Percentiles rank a stretch among this genome's conserved stretches.
Conservation (phyloP, 2,888 invertebrate genomes). For the Psococerastis gibbosa region DNA sequence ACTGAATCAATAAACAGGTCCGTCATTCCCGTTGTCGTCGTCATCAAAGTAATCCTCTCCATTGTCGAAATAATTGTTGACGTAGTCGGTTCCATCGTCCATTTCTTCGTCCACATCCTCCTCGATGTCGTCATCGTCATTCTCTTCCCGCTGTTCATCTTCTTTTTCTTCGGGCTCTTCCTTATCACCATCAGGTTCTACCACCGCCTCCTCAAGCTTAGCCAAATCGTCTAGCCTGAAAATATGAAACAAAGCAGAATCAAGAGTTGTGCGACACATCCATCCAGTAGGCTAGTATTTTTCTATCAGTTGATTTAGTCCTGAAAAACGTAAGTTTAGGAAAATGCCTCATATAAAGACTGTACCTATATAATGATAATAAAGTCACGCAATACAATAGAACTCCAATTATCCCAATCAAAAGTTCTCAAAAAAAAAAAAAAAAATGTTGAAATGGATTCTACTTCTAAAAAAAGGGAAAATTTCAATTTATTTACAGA, state of each 20-base stretch:
- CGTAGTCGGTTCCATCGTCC: constrained; percentile 78
- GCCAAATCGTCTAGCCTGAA: constrained; percentile 19
- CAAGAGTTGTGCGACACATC: no score
- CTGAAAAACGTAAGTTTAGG: no score
- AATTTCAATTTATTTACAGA: no score
- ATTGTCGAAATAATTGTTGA: constrained; percentile 73
- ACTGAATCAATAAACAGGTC: constrained; percentile 60
- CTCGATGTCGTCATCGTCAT: constrained; percentile 36
- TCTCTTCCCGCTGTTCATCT: constrained; percentile 29
- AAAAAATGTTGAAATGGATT: no score
- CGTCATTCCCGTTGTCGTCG: constrained; percentile 69
- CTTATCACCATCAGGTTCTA: constrained; percentile 37
- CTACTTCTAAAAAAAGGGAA: no score
- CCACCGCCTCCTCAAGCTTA: constrained; percentile 22
- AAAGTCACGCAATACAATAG: no score
- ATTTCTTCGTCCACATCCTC: constrained; percentile 63
- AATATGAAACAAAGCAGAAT: constrained; percentile 12
- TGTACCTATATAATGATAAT: no score
- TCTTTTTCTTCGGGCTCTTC: constrained; percentile 35
- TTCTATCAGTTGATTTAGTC: no score
- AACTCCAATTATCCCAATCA: no score
- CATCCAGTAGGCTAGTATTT: no score
- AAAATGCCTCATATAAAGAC: no score
- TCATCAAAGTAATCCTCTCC: constrained; percentile 65
- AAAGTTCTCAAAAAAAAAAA: no score